A percentile compares a stretch with the other conserved stretches of the same genome.
Evolutionary conservation across 2,888 invertebrate species (phyloP).

Genomic region (Aspidapion aeneum): DNA sequence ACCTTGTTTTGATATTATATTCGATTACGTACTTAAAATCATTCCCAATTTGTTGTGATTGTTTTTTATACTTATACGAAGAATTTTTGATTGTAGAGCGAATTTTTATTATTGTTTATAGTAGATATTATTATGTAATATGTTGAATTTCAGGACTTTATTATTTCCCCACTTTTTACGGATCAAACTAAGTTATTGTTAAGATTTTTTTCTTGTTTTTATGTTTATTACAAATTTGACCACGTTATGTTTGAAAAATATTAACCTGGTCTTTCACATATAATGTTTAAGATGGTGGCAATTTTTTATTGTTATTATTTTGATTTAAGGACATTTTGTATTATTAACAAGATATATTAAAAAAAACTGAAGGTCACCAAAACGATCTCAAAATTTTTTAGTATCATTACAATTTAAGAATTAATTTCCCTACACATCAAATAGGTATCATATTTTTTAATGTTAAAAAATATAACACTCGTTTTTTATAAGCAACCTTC

Average conservation of each 20-base stretch:
- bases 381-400: constrained; percentile 48
- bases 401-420: constrained; percentile 16
- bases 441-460: no score
- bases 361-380: constrained; percentile 34
- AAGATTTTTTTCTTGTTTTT: constrained; percentile 37
- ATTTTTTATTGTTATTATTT: constrained; percentile 34
- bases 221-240: constrained; percentile 32
- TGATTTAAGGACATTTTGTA: not conserved
- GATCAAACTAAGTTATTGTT: constrained; percentile 43
- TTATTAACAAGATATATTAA: not conserved
- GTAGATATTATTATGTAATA: constrained; percentile 29
- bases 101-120: constrained; percentile 47
- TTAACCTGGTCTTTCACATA: constrained; percentile 42
- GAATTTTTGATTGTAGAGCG: constrained; percentile 25
- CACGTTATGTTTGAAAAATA: constrained; percentile 42
- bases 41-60: constrained; percentile 46
- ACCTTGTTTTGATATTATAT: constrained; percentile 35
- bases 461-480: no score
- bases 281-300: constrained; percentile 39
- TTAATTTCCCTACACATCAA: not conserved
- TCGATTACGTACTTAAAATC: constrained; percentile 37
- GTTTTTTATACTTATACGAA: constrained; percentile 40
- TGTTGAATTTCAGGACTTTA: constrained; percentile 33
- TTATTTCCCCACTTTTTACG: constrained; percentile 35
- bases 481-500: no score